phyloP scores from a whole-genome alignment of 2,113 vertebrate species.

The Peromyscus californicus region DNA sequence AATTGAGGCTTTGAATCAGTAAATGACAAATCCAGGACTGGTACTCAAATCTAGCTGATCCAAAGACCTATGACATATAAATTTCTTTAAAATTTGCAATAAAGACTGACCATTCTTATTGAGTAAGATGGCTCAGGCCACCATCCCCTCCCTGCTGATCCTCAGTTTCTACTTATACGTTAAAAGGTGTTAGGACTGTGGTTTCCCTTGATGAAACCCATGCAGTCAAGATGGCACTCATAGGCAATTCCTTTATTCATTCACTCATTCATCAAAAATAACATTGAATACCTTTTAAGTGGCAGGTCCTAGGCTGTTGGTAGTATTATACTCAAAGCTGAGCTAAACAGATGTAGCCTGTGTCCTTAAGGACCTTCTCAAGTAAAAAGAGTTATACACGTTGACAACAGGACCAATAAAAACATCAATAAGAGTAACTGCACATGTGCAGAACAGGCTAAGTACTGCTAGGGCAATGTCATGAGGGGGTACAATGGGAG shows the following conservation, averaged over 20 bases:
- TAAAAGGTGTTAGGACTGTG: background rate
- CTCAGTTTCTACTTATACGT: background rate
- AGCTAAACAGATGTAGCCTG: background rate
- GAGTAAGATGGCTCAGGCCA: background rate
- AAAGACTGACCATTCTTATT: background rate
- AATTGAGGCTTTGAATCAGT: background rate
- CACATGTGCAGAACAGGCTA: background rate
- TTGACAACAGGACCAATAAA: background rate
- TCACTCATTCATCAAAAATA: background rate
- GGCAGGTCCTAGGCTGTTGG: background rate
- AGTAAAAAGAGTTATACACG: background rate
- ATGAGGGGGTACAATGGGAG: background rate
- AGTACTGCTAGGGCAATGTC: background rate
- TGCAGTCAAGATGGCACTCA: background rate
- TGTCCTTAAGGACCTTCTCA: background rate
- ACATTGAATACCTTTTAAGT: background rate
- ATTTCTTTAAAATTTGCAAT: conserved; percentile 5
- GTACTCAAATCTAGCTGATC: background rate
- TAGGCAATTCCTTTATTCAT: background rate
- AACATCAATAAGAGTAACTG: background rate
- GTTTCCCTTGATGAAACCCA: background rate
- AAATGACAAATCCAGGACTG: background rate
- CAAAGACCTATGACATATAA: background rate
- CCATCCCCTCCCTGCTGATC: background rate
- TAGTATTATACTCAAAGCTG: background rate